Conservation (phyloP, 2,888 invertebrate genomes). For the Listrodromus nycthemerus region DNA sequence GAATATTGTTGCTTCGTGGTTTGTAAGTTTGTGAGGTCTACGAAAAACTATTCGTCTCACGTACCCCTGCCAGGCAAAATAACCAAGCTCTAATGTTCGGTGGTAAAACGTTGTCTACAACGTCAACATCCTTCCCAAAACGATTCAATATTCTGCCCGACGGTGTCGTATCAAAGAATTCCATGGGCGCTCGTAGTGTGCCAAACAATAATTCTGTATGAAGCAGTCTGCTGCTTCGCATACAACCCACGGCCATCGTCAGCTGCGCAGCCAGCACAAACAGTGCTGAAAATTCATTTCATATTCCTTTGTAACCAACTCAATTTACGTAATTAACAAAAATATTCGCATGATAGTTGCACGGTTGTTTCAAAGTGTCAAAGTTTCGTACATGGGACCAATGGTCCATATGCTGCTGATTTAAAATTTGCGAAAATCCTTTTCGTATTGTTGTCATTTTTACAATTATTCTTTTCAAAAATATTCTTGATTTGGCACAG, state of each 20-base stretch:
- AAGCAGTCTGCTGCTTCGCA: conserved; percentile 85
- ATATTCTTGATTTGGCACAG: background rate
- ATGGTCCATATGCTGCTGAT: background rate
- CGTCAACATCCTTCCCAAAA: conserved; percentile 91
- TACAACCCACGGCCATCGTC: conserved; percentile 81
- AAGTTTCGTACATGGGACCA: background rate
- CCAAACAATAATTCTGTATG: conserved; percentile 88
- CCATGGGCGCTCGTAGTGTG: conserved; percentile 89
- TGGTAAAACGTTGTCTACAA: conserved; percentile 90
- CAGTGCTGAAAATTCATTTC: conserved; percentile 77
- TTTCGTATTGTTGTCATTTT: background rate
- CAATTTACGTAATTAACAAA: conserved; percentile 24
- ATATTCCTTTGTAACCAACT: conserved; percentile 51
- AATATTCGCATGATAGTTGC: background rate
- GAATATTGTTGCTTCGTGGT: conserved; percentile 43
- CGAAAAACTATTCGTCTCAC: conserved; percentile 74
- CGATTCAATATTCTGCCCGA: conserved; percentile 92
- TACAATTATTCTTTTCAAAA: background rate
- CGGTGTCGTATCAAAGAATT: conserved; percentile 93
- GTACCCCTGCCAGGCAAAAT: conserved; percentile 82
- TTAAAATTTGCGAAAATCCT: background rate
- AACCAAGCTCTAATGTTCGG: conserved; percentile 90
- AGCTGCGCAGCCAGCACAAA: conserved; percentile 81
- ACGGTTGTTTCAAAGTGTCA: background rate
- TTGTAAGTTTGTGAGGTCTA: conserved; percentile 61